Evolutionary conservation across 2,113 vertebrate genomes (phyloP).

Genomic region (Scolopax mira): DNA sequence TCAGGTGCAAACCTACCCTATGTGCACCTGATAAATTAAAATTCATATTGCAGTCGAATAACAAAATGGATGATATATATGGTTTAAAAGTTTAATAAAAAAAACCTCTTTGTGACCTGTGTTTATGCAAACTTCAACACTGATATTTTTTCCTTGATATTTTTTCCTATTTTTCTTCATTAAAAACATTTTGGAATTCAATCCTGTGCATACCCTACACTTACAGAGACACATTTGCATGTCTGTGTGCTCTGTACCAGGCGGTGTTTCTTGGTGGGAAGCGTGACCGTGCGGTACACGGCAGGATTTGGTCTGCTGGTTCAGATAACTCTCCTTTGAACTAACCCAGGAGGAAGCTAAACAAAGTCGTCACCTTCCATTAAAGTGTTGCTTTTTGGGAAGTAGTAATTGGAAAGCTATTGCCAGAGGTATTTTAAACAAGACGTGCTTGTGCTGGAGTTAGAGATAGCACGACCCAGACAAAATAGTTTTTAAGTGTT

Average conservation of each 20-base stretch:
- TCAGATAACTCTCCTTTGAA: slow-evolving; percentile 26
- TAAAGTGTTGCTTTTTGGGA: not conserved
- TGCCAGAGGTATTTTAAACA: slow-evolving; percentile 27
- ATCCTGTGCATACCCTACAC: not conserved
- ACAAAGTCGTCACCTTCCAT: not conserved
- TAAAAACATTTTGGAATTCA: not conserved
- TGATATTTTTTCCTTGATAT: not conserved
- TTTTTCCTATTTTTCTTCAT: not conserved
- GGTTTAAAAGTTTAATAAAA: not conserved
- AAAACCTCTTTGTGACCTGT: not conserved
- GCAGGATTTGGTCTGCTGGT: not conserved
- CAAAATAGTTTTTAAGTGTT: slow-evolving; percentile 18
- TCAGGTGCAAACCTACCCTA: not conserved
- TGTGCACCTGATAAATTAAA: not conserved
- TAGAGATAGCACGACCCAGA: slow-evolving; percentile 35
- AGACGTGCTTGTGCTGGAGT: not conserved
- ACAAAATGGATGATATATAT: not conserved
- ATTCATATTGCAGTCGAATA: not conserved
- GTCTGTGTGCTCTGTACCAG: not conserved
- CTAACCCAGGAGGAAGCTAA: not conserved
- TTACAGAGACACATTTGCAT: accelerated
- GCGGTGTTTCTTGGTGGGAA: not conserved
- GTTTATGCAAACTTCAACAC: not conserved
- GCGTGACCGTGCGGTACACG: not conserved
- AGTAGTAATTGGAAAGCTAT: slow-evolving; percentile 23